phyloP scores from a whole-genome alignment of 2,888 invertebrate genomes.

The Agrotis puta region DNA sequence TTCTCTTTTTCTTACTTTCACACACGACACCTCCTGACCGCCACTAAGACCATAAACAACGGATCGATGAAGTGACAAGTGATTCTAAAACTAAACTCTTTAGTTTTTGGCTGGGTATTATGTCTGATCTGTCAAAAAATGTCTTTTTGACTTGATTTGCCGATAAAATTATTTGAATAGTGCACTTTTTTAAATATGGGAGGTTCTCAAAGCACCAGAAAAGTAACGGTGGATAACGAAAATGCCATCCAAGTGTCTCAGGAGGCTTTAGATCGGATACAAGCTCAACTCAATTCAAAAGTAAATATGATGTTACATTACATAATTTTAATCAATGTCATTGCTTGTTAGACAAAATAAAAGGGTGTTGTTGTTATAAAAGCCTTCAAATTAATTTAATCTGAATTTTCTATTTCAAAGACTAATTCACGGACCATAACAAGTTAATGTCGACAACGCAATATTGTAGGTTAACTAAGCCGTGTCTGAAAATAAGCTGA shows the following conservation, averaged over 20 bases:
- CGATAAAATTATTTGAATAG: slow-evolving; percentile 80
- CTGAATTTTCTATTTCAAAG: slow-evolving; percentile 9
- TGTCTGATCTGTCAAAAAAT: slow-evolving; percentile 78
- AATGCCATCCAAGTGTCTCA: slow-evolving; percentile 89
- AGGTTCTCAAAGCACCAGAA: slow-evolving; percentile 90
- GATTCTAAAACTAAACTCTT: slow-evolving; percentile 9
- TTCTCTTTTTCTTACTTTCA: too few species aligned
- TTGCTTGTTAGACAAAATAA: slow-evolving; percentile 74
- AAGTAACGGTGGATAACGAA: slow-evolving; percentile 88
- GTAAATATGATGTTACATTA: slow-evolving; percentile 87
- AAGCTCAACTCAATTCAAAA: slow-evolving; percentile 83
- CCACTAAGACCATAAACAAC: slow-evolving; percentile 35
- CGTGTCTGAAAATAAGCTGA: slow-evolving; percentile 5
- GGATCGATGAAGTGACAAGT: slow-evolving; percentile 32
- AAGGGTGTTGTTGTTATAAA: slow-evolving; percentile 58
- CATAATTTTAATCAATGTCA: slow-evolving; percentile 90
- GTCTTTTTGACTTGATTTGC: slow-evolving; percentile 86
- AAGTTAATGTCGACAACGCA: slow-evolving; percentile 45
- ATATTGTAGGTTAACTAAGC: slow-evolving; percentile 50
- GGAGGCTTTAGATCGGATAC: slow-evolving; percentile 88
- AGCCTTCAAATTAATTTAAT: slow-evolving; percentile 10
- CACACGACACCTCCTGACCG: too few species aligned
- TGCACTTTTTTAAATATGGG: slow-evolving; percentile 89
- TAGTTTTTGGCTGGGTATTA: slow-evolving; percentile 51
- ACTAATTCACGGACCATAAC: slow-evolving; percentile 19